These are phyloP conservation scores for Bilobella aurantiaca DNA, from an alignment of 1,140 invertebrate genomes.

Conservation along the genomic window DNA sequence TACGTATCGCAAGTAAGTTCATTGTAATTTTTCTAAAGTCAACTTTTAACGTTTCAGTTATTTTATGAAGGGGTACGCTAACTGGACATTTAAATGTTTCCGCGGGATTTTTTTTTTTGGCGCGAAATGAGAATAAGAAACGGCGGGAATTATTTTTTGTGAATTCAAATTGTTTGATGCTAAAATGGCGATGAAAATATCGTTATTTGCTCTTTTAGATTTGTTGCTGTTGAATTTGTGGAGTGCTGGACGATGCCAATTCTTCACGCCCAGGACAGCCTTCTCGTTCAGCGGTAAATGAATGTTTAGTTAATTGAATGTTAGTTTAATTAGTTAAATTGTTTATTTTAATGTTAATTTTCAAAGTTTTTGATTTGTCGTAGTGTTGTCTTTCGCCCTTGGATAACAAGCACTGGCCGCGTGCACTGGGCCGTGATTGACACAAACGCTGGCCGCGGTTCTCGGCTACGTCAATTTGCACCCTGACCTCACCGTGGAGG, in stretches of 20 bases:
- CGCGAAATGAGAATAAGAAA: no score
- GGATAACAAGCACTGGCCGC: not conserved
- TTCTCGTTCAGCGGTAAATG: not conserved
- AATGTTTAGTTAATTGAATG: not conserved
- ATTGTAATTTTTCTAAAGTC: not conserved
- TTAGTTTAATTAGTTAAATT: not conserved
- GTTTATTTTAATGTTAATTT: not conserved
- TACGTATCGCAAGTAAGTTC: not conserved
- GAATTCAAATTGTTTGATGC: not conserved
- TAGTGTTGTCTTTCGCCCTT: not conserved
- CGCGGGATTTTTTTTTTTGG: no score
- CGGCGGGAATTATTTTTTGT: no score
- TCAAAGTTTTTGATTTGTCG: not conserved
- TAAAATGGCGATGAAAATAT: not conserved
- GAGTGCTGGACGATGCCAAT: not conserved
- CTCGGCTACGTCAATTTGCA: not conserved
- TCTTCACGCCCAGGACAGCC: no score
- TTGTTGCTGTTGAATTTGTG: not conserved
- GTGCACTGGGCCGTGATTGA: not conserved
- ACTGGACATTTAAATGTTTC: no score
- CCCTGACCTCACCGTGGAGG: not conserved
- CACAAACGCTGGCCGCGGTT: not conserved
- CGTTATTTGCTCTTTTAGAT: not conserved
- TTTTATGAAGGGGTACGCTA: no score
- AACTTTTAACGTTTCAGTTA: no score